A percentile compares a stretch with the other conserved stretches of the same genome.
Evolutionary conservation across 2,888 invertebrate genomes (phyloP).

Genomic region (Bruchidius siliquastri): DNA sequence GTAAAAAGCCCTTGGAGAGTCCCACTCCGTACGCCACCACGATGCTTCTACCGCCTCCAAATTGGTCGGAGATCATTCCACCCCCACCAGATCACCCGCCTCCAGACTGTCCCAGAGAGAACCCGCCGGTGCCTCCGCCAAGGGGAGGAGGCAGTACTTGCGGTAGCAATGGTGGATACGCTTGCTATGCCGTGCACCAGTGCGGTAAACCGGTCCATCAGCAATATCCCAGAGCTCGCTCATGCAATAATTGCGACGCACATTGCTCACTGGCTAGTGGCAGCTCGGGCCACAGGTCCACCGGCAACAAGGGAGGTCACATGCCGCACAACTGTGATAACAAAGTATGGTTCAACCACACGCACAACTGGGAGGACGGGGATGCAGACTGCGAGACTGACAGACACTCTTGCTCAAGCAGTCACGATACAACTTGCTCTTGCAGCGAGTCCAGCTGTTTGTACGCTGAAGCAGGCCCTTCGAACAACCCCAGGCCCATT

Average conservation of each 20-base stretch:
- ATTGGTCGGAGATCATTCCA: constrained; percentile 57
- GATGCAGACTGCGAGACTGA: constrained; percentile 50
- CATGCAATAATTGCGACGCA: constrained; percentile 43
- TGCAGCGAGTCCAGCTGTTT: constrained; percentile 61
- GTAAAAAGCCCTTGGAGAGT: constrained; percentile 61
- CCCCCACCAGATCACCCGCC: constrained; percentile 60
- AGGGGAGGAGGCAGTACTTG: constrained; percentile 41
- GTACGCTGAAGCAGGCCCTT: constrained; percentile 55
- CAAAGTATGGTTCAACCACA: constrained; percentile 40
- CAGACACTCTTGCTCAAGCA: constrained; percentile 49
- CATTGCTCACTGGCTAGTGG: constrained; percentile 44
- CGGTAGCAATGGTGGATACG: constrained; percentile 42
- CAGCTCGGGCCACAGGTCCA: constrained; percentile 39
- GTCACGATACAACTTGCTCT: constrained; percentile 57
- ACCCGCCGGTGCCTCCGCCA: constrained; percentile 38
- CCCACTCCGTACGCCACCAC: constrained; percentile 73
- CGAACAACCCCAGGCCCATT: constrained; percentile 21
- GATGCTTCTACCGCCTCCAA: constrained; percentile 58
- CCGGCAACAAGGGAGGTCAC: constrained; percentile 27
- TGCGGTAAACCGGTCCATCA: constrained; percentile 32
- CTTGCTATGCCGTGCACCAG: constrained; percentile 44
- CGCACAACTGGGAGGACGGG: constrained; percentile 43
- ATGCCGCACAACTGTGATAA: constrained; percentile 41
- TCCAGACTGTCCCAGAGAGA: constrained; percentile 49
- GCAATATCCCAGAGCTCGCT: constrained; percentile 34